phyloP scores from a whole-genome alignment of 2,797 vertebrate species.

The Onychomys torridus region DNA sequence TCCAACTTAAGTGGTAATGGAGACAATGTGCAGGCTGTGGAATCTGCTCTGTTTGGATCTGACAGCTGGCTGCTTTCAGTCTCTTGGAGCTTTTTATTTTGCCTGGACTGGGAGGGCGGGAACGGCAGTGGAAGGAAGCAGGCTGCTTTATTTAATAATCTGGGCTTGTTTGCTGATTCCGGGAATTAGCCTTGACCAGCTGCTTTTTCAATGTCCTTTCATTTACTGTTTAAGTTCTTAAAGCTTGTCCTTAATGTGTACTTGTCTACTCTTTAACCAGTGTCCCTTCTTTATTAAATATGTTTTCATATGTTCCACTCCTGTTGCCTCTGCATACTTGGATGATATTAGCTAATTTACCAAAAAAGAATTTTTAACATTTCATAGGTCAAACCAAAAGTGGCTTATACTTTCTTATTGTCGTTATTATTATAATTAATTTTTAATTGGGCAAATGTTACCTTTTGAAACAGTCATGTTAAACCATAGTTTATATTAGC shows the following conservation, averaged over 20 bases:
- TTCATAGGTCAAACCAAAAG: background rate
- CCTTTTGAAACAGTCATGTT: slow-evolving; percentile 34
- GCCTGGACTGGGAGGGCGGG: slow-evolving; percentile 34
- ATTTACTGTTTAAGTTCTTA: slow-evolving; percentile 64
- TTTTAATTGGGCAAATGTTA: slow-evolving; percentile 48
- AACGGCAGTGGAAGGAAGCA: slow-evolving; percentile 5
- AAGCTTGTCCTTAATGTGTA: slow-evolving; percentile 13
- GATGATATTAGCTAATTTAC: slow-evolving; percentile 45
- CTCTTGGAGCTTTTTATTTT: slow-evolving; percentile 59
- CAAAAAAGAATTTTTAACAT: background rate
- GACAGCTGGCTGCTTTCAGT: slow-evolving; percentile 49
- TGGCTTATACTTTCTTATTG: slow-evolving; percentile 36
- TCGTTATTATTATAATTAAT: slow-evolving; percentile 52
- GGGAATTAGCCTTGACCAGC: slow-evolving; percentile 24
- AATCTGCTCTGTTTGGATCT: slow-evolving; percentile 59
- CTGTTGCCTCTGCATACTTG: slow-evolving; percentile 8
- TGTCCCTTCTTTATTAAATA: slow-evolving; percentile 39
- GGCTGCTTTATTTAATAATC: slow-evolving; percentile 62
- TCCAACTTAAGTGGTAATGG: slow-evolving; percentile 29
- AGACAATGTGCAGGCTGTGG: background rate
- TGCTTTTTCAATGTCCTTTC: slow-evolving; percentile 65
- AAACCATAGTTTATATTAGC: slow-evolving; percentile 21
- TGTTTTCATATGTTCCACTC: slow-evolving; percentile 6
- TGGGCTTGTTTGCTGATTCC: slow-evolving; percentile 27
- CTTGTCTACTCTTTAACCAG: slow-evolving; percentile 41